Evolutionary conservation across 92 coral and sea anemone species (phyloP), one percentile per base, ranked within the genome.

Genomic region (Metridium senile): DNA sequence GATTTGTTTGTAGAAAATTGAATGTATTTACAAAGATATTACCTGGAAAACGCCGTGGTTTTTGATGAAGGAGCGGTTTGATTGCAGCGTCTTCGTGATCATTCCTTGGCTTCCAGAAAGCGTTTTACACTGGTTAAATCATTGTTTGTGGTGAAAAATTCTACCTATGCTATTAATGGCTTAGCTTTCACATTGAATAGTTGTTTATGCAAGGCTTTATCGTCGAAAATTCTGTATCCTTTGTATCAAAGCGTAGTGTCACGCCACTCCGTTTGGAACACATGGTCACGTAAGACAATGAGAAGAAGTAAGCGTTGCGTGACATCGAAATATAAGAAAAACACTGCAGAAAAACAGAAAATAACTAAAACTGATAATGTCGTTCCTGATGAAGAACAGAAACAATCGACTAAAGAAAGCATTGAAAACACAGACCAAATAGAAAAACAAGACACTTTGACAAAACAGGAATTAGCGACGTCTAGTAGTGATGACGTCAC

Each of bases 211-310:
- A n/a, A n/a, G n/a, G n/a, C n/a, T n/a, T n/a, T n/a, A n/a, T n/a
- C n/a, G n/a, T n/a, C n/a, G n/a, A n/a, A n/a, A n/a, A n/a, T n/a
- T n/a, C n/a, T n/a, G n/a, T n/a, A n/a, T n/a, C n/a, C n/a, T n/a
- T n/a, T n/a, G n/a, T n/a, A n/a, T n/a, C n/a, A n/a, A n/a, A n/a
- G n/a, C n/a, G n/a, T n/a, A n/a, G n/a, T n/a, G 27, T 21, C 28
- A 59, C 26, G 65, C 27, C 2, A 8, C n/a, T n/a, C 9, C 51
- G 7, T 45, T 45, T 16, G 51, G 3, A 16, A 54, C 59, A 20
- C 21, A 54, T 54, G 16, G 59, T 54, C 59, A 54, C 59, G 59
- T 21, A 54, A 45, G 51, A 54, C 59, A 54, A 63, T 63, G 69
- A 63, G 22, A 63, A 63, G 69, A 29, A 31, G 4, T 30, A 2